A percentile compares a stretch with the other conserved stretches of the same genome.
Conservation (phyloP, 1,140 invertebrate species). For the Meteorus sp. region DNA sequence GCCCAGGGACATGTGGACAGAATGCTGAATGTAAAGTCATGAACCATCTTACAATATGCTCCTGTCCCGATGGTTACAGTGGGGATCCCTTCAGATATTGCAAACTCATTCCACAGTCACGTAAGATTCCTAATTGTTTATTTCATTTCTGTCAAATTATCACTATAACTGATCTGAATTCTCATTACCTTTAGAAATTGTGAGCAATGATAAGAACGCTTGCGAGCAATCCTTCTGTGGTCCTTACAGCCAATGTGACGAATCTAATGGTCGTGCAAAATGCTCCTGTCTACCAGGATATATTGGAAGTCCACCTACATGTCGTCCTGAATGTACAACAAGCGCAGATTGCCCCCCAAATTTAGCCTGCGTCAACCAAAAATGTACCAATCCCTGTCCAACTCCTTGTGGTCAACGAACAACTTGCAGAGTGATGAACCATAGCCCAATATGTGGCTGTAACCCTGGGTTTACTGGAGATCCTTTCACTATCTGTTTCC, state of each 20-base stretch:
- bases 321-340: constrained; percentile 59
- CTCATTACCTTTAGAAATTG: constrained; percentile 32
- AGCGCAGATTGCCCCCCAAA: constrained; percentile 57
- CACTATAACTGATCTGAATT: constrained; percentile 1
- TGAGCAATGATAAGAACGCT: constrained; percentile 47
- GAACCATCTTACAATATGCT: constrained; percentile 23
- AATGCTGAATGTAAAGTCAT: constrained; percentile 75
- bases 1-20: constrained; percentile 71
- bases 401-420: constrained; percentile 57
- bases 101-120: too few species aligned
- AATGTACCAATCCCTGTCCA: constrained; percentile 62
- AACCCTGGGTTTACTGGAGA: constrained; percentile 59
- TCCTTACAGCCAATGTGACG: constrained; percentile 60
- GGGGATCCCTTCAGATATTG: too few species aligned
- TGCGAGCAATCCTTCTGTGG: constrained; percentile 63
- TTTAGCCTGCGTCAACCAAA: constrained; percentile 58
- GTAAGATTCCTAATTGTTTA: too few species aligned
- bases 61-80: constrained; percentile 32
- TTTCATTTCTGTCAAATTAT: too few species aligned
- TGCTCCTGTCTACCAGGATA: constrained; percentile 60
- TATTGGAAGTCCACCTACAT: constrained; percentile 59
- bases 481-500: constrained; percentile 61
- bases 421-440: constrained; percentile 61
- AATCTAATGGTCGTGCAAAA: constrained; percentile 56
- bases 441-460: constrained; percentile 64